Percentiles rank a stretch among this genome's conserved stretches.
phyloP scores from a whole-genome alignment of 2,797 vertebrate species.

The Alectoris magna region DNA sequence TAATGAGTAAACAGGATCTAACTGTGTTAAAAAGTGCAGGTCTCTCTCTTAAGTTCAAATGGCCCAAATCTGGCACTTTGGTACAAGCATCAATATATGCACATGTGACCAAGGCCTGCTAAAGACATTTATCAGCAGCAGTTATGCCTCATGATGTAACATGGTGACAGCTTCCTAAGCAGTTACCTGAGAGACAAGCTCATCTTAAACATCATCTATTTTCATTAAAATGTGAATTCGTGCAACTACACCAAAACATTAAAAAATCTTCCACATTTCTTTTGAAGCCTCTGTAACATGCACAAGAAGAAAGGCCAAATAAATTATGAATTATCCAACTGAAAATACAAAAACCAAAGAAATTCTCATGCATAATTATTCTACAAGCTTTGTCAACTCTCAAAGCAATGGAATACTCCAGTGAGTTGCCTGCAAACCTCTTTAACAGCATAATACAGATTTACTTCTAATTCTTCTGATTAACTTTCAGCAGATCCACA shows the following conservation, averaged over 20 bases:
- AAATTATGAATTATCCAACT: neutral
- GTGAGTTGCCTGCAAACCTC: neutral
- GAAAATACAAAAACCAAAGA: neutral
- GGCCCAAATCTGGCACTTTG: neutral
- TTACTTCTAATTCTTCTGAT: neutral
- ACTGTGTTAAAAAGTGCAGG: neutral
- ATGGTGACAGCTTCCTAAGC: neutral
- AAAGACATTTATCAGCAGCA: neutral
- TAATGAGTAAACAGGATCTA: neutral
- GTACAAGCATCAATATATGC: neutral
- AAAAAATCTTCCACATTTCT: neutral
- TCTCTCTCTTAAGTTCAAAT: neutral
- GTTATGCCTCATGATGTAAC: neutral
- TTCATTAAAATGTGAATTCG: neutral
- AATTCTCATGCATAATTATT: neutral
- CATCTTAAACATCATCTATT: neutral
- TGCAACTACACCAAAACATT: neutral
- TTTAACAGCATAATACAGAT: neutral
- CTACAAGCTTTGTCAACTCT: neutral
- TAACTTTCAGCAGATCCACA: neutral
- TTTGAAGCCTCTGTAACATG: neutral
- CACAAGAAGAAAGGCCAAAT: neutral
- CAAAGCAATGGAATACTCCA: neutral
- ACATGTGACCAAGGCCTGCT: rapidly evolving
- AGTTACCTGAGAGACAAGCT: neutral